Base-by-base conservation (phyloP, 2,888 invertebrate species). In the Oligia strigilis region DNA sequence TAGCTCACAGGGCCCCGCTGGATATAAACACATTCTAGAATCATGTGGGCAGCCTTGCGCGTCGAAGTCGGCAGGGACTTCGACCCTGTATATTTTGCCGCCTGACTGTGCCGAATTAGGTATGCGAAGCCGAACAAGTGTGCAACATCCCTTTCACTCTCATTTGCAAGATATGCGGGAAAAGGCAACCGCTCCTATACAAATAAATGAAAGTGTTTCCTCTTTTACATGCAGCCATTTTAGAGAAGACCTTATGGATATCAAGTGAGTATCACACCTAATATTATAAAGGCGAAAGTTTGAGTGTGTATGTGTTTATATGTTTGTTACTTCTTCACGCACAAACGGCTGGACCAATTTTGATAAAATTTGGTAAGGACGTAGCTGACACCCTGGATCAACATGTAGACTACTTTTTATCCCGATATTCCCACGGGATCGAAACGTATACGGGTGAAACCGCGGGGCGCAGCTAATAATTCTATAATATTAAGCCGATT, bases 201-300 rank as follows among this genome's bases (percentile, higher is more conserved):
- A 80, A 81, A 78, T 81, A 82, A 73, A 77, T 82, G 40, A 84
- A 71, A 67, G 13, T 67, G 60, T 78, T 71, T 88, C 87, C 76
- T 86, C 81, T 88, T 86, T 94, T 95, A 82, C 93, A 95, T 93
- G 95, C 96, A 97, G 97, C 93, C 94, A 94, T 90, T 96, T 97
- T 85, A 94, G 97, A 85, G 94, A 95, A 90, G 95, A 96, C 76
- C 88, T 97, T 76, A 90, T 95, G 78, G 93, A 94, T 89, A 92
- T 94, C 81, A 94, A 94, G 97, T 97, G 92, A 97, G 97, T 95
- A 40, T 40, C 40, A 40, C 40, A 40, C 40, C 40, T 40, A 40
- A 40, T 40, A 40, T 40, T 40, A 40, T 40, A 40, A 40, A 40
- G 40, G 40, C 5, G 0, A 5, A 40, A 40, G 40, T 40, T 40